Conservation (phyloP, 2,888 invertebrate species). For the Tanypteryx hageni region DNA sequence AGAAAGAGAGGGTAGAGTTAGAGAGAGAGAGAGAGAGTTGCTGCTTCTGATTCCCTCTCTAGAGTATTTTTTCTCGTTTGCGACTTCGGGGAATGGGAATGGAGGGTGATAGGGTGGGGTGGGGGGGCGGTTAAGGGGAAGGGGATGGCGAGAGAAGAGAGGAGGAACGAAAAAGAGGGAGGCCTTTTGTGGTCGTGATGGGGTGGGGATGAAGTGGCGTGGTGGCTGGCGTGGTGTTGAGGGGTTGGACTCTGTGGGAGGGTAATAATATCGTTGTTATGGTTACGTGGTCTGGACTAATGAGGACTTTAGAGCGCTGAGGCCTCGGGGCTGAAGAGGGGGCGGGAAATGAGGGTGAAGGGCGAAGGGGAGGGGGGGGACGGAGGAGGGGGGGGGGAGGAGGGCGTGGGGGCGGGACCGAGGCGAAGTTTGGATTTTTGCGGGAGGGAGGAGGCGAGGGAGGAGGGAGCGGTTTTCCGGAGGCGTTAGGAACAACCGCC, state of each 20-base stretch:
- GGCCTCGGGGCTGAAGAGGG: background rate
- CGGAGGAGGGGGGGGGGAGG: background rate
- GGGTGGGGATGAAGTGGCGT: conserved; percentile 37
- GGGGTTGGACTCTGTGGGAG: conserved; percentile 48
- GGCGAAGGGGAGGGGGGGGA: background rate
- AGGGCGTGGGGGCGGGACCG: background rate
- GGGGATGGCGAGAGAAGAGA: background rate
- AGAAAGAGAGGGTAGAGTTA: conserved; percentile 1
- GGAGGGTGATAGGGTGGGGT: background rate
- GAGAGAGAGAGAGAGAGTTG: background rate
- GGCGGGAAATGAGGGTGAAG: background rate
- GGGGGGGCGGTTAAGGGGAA: background rate
- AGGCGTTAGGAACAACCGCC: conserved; percentile 60
- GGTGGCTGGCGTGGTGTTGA: background rate
- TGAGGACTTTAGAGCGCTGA: conserved; percentile 52
- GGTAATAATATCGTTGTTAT: conserved; percentile 64
- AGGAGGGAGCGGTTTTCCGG: conserved; percentile 31
- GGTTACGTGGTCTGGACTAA: conserved; percentile 64
- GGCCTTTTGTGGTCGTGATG: conserved; percentile 27
- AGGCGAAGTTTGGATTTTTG: conserved; percentile 16
- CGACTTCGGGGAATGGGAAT: background rate
- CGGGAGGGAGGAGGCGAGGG: too few species aligned
- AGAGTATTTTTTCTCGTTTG: conserved; percentile 55
- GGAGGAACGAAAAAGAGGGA: background rate
- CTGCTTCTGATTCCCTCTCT: conserved; percentile 12